Evolutionary conservation across 2,888 invertebrate genomes (phyloP), one percentile per base, ranked within the genome.

Genomic region (Aspidiotus rigidus): DNA sequence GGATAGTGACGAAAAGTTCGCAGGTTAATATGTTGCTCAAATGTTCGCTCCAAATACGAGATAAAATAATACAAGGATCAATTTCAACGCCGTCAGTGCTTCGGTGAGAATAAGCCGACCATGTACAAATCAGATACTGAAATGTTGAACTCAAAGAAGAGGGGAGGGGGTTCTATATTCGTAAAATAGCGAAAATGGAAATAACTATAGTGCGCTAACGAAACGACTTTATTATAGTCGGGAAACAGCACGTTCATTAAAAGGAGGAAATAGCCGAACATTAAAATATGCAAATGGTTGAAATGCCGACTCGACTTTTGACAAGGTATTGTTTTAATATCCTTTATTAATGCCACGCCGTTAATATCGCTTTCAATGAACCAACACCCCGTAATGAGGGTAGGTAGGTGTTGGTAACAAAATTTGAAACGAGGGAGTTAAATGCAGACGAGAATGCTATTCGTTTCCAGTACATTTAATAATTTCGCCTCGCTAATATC

Each of bases 281-380:
- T 66, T 66, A 66, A 66, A 66, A 66, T 66, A 66, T 66, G 66
- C 66, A 59, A 66, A 66, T 59, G 66, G 59, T 59, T 66, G 66
- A 66, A 66, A 64, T 64, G 64, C 64, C 64, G 57, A 57, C 66
- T 66, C 59, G 66, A 66, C 66, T 66, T 66, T 66, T 66, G 66
- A 66, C 66, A 66, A 59, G 57, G 66, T 66, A 66, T 66, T 66
- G 66, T 66, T 66, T 66, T 66, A 66, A 59, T 66, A 66, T 59
- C 59, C 66, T 66, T 66, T 66, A 66, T 57, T 59, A 66, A 66
- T 44, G 66, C 64, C 55, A 64, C 8, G 66, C 59, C 66, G 60
- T 44, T 66, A 66, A 57, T 57, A 59, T 66, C 59, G 59, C 59
- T 57, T 49, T 66, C 59, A 49, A 59, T 64, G 64, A 64, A 64